Conservation (phyloP, 2,113 vertebrate species). For the Pheucticus melanocephalus region DNA sequence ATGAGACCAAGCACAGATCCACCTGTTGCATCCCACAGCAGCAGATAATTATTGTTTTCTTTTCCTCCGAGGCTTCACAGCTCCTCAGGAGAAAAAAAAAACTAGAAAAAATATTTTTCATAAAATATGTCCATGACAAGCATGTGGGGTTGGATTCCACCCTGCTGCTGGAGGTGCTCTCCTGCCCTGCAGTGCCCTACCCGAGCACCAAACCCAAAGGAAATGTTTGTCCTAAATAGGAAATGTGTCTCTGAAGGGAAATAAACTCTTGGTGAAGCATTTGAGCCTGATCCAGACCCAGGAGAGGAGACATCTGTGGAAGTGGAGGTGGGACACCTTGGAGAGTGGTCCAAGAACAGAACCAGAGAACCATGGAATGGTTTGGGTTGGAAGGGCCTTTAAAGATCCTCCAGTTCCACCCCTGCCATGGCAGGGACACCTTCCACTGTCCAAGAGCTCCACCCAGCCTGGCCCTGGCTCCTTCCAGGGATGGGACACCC, state of each 20-base stretch:
- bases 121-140: too few species aligned
- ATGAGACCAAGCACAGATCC: too few species aligned
- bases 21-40: too few species aligned
- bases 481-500: neutral
- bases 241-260: neutral
- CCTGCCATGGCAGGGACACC: neutral
- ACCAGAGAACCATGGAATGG: neutral
- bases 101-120: too few species aligned
- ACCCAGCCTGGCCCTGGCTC: neutral
- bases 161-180: neutral
- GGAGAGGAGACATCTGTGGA: neutral
- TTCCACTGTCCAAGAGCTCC: accelerated
- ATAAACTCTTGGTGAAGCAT: neutral
- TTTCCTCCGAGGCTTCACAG: too few species aligned
- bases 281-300: neutral
- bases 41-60: too few species aligned
- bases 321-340: neutral
- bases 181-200: neutral
- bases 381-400: neutral
- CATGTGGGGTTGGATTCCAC: accelerated
- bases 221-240: neutral
- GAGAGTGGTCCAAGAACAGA: accelerated
- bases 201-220: neutral
- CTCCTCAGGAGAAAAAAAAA: too few species aligned
- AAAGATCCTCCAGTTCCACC: accelerated